These are phyloP conservation scores for Protonemura montana DNA, from an alignment of 2,888 invertebrate genomes.

Conservation along the genomic window DNA sequence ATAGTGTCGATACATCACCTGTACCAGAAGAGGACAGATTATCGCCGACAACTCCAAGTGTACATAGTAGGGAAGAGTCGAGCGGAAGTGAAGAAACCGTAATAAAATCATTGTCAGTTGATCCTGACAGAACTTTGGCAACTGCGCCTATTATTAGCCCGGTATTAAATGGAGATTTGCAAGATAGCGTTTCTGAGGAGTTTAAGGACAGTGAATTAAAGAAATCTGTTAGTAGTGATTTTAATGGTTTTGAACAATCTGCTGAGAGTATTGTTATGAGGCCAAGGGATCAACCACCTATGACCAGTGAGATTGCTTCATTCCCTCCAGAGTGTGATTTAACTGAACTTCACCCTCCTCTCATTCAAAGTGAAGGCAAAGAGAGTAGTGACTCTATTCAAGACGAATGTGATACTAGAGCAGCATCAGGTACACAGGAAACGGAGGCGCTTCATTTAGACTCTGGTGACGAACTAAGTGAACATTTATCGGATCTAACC, in stretches of 20 bases:
- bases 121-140: conserved; percentile 36
- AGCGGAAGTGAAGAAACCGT: conserved; percentile 49
- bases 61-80: conserved; percentile 43
- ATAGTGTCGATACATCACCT: conserved; percentile 48
- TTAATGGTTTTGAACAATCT: background rate
- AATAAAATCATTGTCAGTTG: conserved; percentile 35
- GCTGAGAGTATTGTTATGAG: background rate
- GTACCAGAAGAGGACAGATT: conserved; percentile 39
- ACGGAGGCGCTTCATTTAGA: background rate
- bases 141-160: background rate
- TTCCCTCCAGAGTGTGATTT: background rate
- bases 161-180: background rate
- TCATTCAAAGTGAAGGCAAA: background rate
- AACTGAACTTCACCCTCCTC: background rate
- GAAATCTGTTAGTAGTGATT: background rate
- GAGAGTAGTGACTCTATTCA: background rate
- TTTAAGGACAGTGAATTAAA: background rate
- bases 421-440: background rate
- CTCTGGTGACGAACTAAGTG: background rate
- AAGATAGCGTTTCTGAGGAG: conserved; percentile 20
- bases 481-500: background rate
- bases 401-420: background rate
- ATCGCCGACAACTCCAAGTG: conserved; percentile 20
- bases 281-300: background rate
- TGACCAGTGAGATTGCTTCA: background rate